Conservation (phyloP, 1,140 invertebrate species). For the Oppia nitens region DNA sequence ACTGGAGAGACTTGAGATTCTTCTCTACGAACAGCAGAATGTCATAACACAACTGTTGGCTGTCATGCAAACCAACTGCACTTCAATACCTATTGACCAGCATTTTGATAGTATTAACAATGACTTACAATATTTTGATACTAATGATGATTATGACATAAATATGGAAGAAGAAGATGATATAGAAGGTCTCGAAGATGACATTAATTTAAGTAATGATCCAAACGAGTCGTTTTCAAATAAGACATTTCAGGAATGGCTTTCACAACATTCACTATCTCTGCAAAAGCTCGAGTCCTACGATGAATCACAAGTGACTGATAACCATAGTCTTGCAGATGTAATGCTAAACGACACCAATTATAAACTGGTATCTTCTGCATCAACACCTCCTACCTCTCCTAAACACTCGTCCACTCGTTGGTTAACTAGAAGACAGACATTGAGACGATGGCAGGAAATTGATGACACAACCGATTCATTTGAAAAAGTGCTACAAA, state of each 20-base stretch:
- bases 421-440: neutral
- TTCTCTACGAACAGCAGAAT: conserved; percentile 71
- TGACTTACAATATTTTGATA: neutral
- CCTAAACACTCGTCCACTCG: neutral
- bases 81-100: neutral
- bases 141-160: neutral
- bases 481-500: neutral
- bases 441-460: neutral
- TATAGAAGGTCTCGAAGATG: neutral
- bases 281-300: conserved; percentile 2
- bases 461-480: neutral
- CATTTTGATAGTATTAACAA: neutral
- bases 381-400: neutral
- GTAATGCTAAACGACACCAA: neutral
- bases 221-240: neutral
- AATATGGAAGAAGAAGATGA: neutral
- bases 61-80: conserved; percentile 6
- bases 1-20: conserved; percentile 70
- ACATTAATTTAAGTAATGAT: neutral
- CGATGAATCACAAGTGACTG: neutral
- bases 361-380: neutral
- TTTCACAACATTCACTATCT: neutral
- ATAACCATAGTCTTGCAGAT: neutral
- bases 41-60: conserved; percentile 70
- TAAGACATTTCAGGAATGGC: neutral